These are phyloP conservation scores for Zygogramma bicolorata DNA, from an alignment of 2,888 invertebrate genomes.

Conservation along the genomic window DNA sequence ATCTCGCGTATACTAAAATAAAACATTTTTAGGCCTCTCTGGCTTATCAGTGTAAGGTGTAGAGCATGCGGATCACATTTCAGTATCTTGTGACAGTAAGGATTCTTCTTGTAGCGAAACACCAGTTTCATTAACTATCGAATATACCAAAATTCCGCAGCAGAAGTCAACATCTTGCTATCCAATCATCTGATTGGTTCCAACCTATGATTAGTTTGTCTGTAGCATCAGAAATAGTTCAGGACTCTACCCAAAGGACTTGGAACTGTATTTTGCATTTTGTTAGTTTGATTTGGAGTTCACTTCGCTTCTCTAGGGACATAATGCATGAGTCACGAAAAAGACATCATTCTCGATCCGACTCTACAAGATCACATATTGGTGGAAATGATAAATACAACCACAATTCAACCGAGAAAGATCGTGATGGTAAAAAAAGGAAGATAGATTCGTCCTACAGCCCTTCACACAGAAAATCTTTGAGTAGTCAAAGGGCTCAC, in stretches of 20 bases:
- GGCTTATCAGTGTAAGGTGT: conserved; percentile 8
- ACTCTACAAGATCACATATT: conserved; percentile 67
- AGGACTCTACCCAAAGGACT: conserved; percentile 78
- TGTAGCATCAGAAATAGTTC: conserved; percentile 75
- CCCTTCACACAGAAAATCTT: conserved; percentile 69
- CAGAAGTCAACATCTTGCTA: conserved; percentile 53
- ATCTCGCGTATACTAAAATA: background rate
- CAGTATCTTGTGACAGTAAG: background rate
- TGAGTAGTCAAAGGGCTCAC: conserved; percentile 74
- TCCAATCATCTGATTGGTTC: conserved; percentile 70
- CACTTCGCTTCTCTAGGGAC: conserved; percentile 2
- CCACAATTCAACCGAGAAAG: conserved; percentile 74
- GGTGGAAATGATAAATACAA: conserved; percentile 74
- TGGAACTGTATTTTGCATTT: conserved; percentile 70
- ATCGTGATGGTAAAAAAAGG: conserved; percentile 79
- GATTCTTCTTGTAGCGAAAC: background rate
- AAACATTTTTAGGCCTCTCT: background rate
- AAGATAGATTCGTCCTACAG: conserved; percentile 76
- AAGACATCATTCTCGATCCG: conserved; percentile 79
- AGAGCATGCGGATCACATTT: background rate
- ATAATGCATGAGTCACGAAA: conserved; percentile 83
- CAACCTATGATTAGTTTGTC: conserved; percentile 79
- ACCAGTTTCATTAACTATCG: background rate
- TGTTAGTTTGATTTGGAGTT: conserved; percentile 45
- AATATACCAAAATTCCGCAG: conserved; percentile 12